Evolutionary conservation across 1,140 invertebrate species (phyloP), one percentile per base, ranked within the genome.

Genomic region (Sinonovacula constricta): DNA sequence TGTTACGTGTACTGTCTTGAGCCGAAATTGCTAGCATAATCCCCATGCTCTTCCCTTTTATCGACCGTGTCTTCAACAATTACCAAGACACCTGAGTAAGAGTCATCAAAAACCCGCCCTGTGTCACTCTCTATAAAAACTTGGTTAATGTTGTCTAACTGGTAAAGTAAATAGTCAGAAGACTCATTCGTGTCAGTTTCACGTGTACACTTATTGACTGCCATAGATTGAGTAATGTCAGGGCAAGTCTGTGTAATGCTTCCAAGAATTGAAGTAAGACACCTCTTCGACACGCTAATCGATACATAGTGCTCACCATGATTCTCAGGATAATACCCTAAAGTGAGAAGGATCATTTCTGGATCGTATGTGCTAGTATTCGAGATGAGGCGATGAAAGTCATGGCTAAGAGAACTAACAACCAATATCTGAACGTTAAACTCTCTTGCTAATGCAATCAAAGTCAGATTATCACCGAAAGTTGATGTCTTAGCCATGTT

Each of bases 271-370:
- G n/a, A 18, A n/a, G 51, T 7, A n/a, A n/a, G 51, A n/a, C 26
- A 53, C 51, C 18, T n/a, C 26, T 53, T 24, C 26, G n/a, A 18
- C 51, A 53, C 18, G 26, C 7, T 24, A n/a, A 53, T n/a, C 18
- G 51, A 53, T n/a, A 53, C 51, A 53, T 53, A 53, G 51, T 53
- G 51, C 26, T 53, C 51, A 24, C 51, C 51, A 53, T n/a, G n/a
- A 24, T 53, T 53, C 26, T 53, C 51, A 53, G 51, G 51, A 53
- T n/a, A 53, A 24, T 53, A 53, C n/a, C 51, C 51, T 24, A 53
- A 53, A n/a, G 51, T 53, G 26, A 2, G 26, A 53, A 18, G 26
- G 1, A 24, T 24, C 18, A 53, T 53, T n/a, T 53, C 51, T 53
- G n/a, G 18, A n/a, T 18, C 51, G 26, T 53, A 53, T 53, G n/a